phyloP scores from a whole-genome alignment of 2,888 invertebrate species.

The Eristalis intricaria region DNA sequence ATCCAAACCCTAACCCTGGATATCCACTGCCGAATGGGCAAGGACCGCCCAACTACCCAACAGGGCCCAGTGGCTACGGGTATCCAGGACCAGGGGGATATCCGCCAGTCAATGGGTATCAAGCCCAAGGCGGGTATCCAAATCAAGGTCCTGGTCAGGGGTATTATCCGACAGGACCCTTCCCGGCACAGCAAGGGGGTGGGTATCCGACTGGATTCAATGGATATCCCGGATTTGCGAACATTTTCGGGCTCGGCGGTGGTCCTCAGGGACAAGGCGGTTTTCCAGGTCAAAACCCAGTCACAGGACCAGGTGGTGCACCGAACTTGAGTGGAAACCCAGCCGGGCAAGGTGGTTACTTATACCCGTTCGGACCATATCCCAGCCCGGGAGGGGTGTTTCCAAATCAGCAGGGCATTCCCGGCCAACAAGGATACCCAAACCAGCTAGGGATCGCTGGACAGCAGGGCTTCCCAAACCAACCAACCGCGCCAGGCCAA shows the following conservation, averaged over 20 bases:
- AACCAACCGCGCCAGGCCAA: slow-evolving; percentile 47
- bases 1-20: slow-evolving; percentile 33
- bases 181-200: slow-evolving; percentile 37
- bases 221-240: slow-evolving; percentile 47
- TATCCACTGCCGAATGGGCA: slow-evolving; percentile 72
- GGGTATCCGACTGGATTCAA: slow-evolving; percentile 47
- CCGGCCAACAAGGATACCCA: slow-evolving; percentile 19
- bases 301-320: slow-evolving; percentile 52
- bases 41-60: slow-evolving; percentile 72
- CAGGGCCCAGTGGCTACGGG: slow-evolving; percentile 12
- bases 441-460: background rate
- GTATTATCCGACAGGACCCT: slow-evolving; percentile 44
- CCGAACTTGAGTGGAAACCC: slow-evolving; percentile 38
- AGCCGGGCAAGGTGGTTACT: slow-evolving; percentile 28
- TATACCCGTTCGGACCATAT: slow-evolving; percentile 68
- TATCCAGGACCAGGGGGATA: slow-evolving; percentile 43
- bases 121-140: slow-evolving; percentile 52
- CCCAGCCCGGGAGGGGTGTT: slow-evolving; percentile 51
- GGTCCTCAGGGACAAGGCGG: slow-evolving; percentile 39
- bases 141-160: slow-evolving; percentile 42
- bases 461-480: slow-evolving; percentile 58
- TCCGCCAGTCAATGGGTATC: slow-evolving; percentile 25
- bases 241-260: slow-evolving; percentile 28
- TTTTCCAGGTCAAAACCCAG: slow-evolving; percentile 44
- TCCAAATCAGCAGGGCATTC: slow-evolving; percentile 39